These are phyloP conservation scores for Esperia sulphurella DNA, from an alignment of 2,888 invertebrate genomes.

Conservation along the genomic window DNA sequence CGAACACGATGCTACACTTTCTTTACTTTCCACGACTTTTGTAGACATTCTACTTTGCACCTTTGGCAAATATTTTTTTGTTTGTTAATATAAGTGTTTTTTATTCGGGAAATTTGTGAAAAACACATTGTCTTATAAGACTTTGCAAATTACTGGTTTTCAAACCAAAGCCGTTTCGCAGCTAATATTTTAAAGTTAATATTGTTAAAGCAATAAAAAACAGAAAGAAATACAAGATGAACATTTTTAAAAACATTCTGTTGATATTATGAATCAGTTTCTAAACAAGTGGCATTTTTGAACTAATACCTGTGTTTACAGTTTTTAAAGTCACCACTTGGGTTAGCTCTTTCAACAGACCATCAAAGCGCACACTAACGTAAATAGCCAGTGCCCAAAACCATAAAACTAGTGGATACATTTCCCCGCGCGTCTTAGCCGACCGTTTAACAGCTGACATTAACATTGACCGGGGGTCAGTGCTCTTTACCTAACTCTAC, in stretches of 20 bases:
- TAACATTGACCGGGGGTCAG: constrained; percentile 60
- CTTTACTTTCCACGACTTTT: constrained; percentile 36
- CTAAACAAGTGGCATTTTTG: too few species aligned
- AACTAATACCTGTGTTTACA: neutral
- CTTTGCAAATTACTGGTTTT: too few species aligned
- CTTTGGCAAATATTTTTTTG: too few species aligned
- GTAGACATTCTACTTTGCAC: constrained; percentile 7
- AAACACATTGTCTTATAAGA: too few species aligned
- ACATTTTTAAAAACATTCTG: too few species aligned
- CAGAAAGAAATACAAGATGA: too few species aligned
- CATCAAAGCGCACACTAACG: constrained; percentile 11
- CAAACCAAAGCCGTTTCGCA: too few species aligned
- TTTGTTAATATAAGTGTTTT: too few species aligned
- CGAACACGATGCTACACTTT: constrained; percentile 30
- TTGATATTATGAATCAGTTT: too few species aligned
- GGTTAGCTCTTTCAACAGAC: constrained; percentile 9
- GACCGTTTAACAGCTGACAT: constrained; percentile 53
- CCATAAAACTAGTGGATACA: constrained; percentile 26
- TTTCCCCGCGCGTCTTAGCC: constrained; percentile 20
- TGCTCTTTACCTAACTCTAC: constrained; percentile 53
- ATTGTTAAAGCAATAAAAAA: too few species aligned
- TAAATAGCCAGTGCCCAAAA: constrained; percentile 10
- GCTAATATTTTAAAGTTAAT: too few species aligned
- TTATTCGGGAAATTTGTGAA: too few species aligned
- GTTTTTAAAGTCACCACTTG: constrained; percentile 2